Base-by-base conservation (phyloP, 1,140 invertebrate species). In the Trigoniulus corallinus region DNA sequence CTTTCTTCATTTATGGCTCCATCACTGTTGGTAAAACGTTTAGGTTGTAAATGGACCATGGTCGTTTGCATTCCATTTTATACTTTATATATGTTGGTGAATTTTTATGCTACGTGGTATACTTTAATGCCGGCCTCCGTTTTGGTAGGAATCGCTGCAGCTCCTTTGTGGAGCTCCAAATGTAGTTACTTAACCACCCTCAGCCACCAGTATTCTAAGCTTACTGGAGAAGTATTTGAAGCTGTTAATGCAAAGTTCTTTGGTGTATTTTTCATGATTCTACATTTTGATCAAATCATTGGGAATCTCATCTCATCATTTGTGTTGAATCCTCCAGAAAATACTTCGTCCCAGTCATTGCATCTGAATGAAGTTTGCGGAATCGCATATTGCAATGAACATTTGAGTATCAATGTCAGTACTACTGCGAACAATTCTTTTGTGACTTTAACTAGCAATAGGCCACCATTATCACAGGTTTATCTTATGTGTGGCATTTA, bases 141-240 rank as follows among this genome's bases (percentile, higher is more conserved):
- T 57, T 61, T 20, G 51, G 56, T 57, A 7, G 72, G 73, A 1
- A 29, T 71, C 0, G 67, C 65, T 1, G 69, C 66, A 0, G 67
- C 71, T 2, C 68, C 70, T 2, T 53, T 74, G 22, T 74, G 73
- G 73, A 63, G 69, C 1, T 65, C 72, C 0, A 68, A 72, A 54
- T 70, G 69, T 51, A 64, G 61, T 1, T 74, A 73, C 53, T 61
- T 74, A 10, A 72, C 10, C 60, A 62, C 53, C 50, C 55, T 49
- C 49, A 63, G 25, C 53, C 49, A 56, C 58, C 13, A 15, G 3
- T 48, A 48, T n/a, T 52, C 47, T 23, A 15, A 39, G 15, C 3
- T 48, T 3, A 48, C 26, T 4, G 34, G 34, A 10, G 15, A 18
- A 20, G 10, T 3, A 18, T 29, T 29, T 3, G 23, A 29, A 12